A percentile compares a stretch with the other conserved stretches of the same genome.
Conservation (phyloP, 2,888 invertebrate species). For the Timandra comae region DNA sequence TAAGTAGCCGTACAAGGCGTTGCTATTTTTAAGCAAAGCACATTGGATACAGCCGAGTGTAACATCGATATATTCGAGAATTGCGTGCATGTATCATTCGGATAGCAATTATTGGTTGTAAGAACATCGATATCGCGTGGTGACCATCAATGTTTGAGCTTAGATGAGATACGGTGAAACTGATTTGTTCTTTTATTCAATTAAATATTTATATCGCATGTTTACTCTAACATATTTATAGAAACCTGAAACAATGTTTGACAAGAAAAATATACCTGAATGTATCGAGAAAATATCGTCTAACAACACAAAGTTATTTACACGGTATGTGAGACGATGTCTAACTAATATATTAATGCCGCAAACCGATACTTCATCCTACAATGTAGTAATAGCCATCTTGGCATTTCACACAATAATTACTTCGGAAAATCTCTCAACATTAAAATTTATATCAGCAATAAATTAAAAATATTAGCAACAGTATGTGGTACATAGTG, state of each 20-base stretch:
- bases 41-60: conserved; percentile 29
- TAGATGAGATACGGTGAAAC: not conserved
- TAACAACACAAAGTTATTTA: too few relatives aligned
- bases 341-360: too few relatives aligned
- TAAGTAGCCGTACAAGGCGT: conserved; percentile 43
- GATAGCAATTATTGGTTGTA: conserved; percentile 57
- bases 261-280: too few relatives aligned
- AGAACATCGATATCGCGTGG: conserved; percentile 68
- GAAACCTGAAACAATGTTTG: not conserved
- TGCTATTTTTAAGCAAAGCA: conserved; percentile 30
- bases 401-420: conserved; percentile 24
- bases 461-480: conserved; percentile 14
- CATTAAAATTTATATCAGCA: conserved; percentile 23
- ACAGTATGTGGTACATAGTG: not conserved
- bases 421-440: conserved; percentile 26
- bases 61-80: conserved; percentile 37
- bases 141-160: conserved; percentile 34
- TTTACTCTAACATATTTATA: too few relatives aligned
- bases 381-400: conserved; percentile 8
- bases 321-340: too few relatives aligned
- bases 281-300: too few relatives aligned
- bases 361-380: too few relatives aligned
- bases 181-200: not conserved
- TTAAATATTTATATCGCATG: not conserved
- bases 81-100: conserved; percentile 70